These are phyloP conservation scores for Anguilla anguilla DNA, from an alignment of 2,797 vertebrate species.

Conservation along the genomic window DNA sequence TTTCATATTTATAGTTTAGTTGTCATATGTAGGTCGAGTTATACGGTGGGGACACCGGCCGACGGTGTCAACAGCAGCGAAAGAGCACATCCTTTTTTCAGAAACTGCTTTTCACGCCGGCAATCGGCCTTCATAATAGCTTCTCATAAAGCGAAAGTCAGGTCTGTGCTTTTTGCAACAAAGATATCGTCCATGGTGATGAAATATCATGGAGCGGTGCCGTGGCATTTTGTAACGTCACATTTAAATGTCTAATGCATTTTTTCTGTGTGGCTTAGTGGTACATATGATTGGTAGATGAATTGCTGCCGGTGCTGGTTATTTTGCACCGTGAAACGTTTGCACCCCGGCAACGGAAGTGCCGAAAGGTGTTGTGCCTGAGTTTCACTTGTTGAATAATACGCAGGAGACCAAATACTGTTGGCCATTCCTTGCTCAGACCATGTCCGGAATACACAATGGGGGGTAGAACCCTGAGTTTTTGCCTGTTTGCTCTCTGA, in stretches of 20 bases:
- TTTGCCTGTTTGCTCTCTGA: background rate
- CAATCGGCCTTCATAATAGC: background rate
- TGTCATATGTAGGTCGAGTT: background rate
- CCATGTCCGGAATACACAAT: background rate
- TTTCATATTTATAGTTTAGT: background rate
- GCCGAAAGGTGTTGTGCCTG: background rate
- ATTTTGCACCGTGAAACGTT: background rate
- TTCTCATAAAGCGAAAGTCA: background rate
- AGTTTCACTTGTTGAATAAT: constrained; percentile 11
- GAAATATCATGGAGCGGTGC: background rate
- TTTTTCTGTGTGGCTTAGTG: too few relatives aligned
- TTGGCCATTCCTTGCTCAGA: background rate
- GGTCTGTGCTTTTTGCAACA: background rate
- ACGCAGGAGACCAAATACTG: background rate
- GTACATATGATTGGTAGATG: too few relatives aligned
- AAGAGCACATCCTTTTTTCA: background rate
- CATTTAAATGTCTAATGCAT: background rate
- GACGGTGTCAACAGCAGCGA: background rate
- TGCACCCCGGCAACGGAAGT: background rate
- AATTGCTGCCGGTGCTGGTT: background rate
- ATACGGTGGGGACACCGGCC: background rate
- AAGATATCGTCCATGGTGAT: background rate
- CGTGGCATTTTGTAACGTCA: background rate
- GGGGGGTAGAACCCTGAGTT: background rate
- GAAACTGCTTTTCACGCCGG: background rate